phyloP scores from a whole-genome alignment of 2,888 invertebrate genomes.

The Nomada lathburiana region DNA sequence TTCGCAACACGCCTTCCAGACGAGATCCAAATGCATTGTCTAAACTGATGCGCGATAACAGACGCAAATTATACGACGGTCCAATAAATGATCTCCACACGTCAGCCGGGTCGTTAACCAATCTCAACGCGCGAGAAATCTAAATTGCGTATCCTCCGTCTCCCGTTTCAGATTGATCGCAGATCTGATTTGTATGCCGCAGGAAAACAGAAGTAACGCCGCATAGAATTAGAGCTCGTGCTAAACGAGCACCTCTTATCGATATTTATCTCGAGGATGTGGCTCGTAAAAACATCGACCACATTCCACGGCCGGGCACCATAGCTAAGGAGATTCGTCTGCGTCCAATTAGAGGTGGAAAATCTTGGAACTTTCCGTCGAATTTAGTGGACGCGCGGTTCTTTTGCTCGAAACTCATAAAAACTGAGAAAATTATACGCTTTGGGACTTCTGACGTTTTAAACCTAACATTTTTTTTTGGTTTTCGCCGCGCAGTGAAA shows the following conservation, averaged over 20 bases:
- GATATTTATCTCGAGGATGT: slow-evolving; percentile 31
- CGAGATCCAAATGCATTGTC: no score
- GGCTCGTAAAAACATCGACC: slow-evolving; percentile 35
- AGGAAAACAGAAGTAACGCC: slow-evolving; percentile 3
- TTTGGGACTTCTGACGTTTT: background rate
- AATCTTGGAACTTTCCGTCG: slow-evolving; percentile 6
- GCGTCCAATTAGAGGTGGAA: slow-evolving; percentile 5
- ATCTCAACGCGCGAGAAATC: background rate
- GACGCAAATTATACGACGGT: no score
- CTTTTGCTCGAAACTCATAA: slow-evolving; percentile 19
- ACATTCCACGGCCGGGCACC: slow-evolving; percentile 22
- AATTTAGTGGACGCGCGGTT: slow-evolving; percentile 12
- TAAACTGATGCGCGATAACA: no score
- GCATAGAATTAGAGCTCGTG: slow-evolving; percentile 28
- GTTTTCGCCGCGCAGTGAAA: background rate
- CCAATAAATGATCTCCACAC: no score
- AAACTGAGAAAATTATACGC: slow-evolving; percentile 20
- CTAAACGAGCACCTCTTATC: slow-evolving; percentile 26
- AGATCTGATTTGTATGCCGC: no score
- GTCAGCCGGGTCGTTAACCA: no score
- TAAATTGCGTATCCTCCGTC: background rate
- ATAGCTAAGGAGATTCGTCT: slow-evolving; percentile 2
- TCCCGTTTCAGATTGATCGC: no score
- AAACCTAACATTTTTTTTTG: background rate
- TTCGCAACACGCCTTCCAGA: no score